Percentiles rank a stretch among this genome's conserved stretches.
phyloP scores from a whole-genome alignment of 2,888 invertebrate genomes.

The Drepanosiphum platanoidis region DNA sequence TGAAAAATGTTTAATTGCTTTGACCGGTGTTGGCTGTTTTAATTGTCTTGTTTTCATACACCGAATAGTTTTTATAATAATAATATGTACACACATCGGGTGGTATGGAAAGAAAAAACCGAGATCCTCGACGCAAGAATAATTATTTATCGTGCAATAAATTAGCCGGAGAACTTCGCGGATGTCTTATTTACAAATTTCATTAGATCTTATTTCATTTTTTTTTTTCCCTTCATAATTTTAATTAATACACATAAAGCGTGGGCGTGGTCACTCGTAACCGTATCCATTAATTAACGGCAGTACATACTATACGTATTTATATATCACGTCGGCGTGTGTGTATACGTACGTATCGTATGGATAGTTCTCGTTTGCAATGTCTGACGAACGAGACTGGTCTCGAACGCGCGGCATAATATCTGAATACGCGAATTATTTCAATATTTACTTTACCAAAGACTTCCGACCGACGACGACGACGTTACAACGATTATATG shows the following conservation, averaged over 20 bases:
- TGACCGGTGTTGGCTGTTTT: conserved; percentile 38
- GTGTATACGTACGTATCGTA: not conserved
- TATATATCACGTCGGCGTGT: not conserved
- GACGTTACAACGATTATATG: conserved; percentile 19
- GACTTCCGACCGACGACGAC: conserved; percentile 31
- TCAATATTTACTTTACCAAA: not conserved
- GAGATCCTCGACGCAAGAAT: conserved; percentile 10
- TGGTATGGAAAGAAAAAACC: conserved; percentile 2
- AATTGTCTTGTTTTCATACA: conserved; percentile 42
- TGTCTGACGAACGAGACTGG: conserved; percentile 6
- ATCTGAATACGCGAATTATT: not conserved
- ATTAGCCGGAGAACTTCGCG: conserved; percentile 9
- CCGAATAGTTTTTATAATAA: conserved; percentile 4
- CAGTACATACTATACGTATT: not conserved
- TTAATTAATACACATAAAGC: conserved; percentile 24
- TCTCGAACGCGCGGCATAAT: too few relatives aligned
- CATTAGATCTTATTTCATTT: conserved; percentile 28
- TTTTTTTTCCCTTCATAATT: conserved; percentile 10
- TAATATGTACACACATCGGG: not conserved
- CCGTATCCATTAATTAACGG: conserved; percentile 43
- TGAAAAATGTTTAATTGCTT: not conserved
- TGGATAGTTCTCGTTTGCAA: not conserved
- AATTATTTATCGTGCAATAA: conserved; percentile 48
- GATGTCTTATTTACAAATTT: conserved; percentile 55
- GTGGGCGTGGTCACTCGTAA: conserved; percentile 44